Percentiles rank a stretch among this genome's conserved stretches.
Conservation (phyloP, 2,113 vertebrate species). For the Raja brachyura region DNA sequence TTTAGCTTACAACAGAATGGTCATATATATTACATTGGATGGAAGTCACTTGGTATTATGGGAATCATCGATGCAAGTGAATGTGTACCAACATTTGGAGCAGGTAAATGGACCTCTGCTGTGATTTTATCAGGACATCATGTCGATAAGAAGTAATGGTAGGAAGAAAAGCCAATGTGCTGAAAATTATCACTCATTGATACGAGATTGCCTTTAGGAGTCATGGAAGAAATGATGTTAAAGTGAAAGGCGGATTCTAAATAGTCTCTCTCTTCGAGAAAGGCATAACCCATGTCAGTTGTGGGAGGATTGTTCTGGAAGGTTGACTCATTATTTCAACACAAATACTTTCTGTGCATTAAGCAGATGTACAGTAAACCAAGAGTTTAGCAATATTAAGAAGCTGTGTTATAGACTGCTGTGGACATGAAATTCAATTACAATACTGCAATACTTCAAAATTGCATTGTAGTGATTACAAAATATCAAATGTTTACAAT, state of each 20-base stretch:
- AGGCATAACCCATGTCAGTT: neutral
- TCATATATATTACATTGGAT: constrained; percentile 62
- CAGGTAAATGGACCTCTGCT: constrained; percentile 50
- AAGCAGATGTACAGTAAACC: neutral
- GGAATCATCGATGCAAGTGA: constrained; percentile 67
- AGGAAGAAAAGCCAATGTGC: neutral
- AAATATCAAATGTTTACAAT: neutral
- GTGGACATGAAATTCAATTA: neutral
- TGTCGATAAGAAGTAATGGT: neutral
- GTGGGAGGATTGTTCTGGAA: neutral
- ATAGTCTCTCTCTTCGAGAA: neutral
- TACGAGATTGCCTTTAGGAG: neutral
- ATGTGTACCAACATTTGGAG: constrained; percentile 64
- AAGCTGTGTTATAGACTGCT: neutral
- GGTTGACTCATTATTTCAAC: neutral
- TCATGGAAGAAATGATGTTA: neutral
- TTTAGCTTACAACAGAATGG: constrained; percentile 55
- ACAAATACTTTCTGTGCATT: neutral
- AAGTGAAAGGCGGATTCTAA: neutral
- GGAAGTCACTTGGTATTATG: constrained; percentile 60
- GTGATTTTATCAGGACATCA: neutral
- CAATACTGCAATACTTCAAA: neutral
- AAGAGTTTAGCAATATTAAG: neutral
- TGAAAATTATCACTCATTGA: neutral
- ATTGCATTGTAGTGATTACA: neutral